These are phyloP conservation scores for Cyclura pinguis DNA, from an alignment of 2,797 vertebrate species.

Conservation along the genomic window DNA sequence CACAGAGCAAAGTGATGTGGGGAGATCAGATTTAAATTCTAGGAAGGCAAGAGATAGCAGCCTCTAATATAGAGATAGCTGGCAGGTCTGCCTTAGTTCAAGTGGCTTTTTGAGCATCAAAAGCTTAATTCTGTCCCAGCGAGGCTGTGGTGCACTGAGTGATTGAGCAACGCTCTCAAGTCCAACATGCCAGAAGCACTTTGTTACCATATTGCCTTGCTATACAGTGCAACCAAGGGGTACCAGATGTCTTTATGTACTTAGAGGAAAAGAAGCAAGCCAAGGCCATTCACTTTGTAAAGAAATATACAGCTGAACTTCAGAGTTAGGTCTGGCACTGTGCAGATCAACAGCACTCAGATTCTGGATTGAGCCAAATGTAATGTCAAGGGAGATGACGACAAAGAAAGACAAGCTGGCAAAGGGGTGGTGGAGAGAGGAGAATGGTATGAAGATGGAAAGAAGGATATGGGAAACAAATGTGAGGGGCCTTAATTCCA, in stretches of 20 bases:
- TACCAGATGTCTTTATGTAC: not conserved
- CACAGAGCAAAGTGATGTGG: not conserved
- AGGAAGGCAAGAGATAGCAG: not conserved
- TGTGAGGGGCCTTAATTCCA: not conserved
- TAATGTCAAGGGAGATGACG: not conserved
- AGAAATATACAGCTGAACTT: fast-evolving
- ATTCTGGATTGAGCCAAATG: not conserved
- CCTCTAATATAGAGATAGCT: not conserved
- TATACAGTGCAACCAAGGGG: not conserved
- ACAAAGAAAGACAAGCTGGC: not conserved
- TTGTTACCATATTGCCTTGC: not conserved
- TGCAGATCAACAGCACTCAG: not conserved
- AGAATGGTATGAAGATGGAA: not conserved
- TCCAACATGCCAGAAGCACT: not conserved
- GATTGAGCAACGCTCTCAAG: not conserved
- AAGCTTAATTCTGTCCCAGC: conserved; percentile 9
- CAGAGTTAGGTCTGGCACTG: not conserved
- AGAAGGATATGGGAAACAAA: conserved; percentile 2
- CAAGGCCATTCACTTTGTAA: not conserved
- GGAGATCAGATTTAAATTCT: not conserved
- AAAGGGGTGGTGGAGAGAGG: not conserved
- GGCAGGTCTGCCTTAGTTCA: conserved; percentile 16
- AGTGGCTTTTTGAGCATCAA: not conserved
- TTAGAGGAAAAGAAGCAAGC: not conserved
- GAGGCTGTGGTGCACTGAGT: fast-evolving